Evolutionary conservation across 2,797 vertebrate genomes (phyloP).

Genomic region (Calcarius lapponicus): DNA sequence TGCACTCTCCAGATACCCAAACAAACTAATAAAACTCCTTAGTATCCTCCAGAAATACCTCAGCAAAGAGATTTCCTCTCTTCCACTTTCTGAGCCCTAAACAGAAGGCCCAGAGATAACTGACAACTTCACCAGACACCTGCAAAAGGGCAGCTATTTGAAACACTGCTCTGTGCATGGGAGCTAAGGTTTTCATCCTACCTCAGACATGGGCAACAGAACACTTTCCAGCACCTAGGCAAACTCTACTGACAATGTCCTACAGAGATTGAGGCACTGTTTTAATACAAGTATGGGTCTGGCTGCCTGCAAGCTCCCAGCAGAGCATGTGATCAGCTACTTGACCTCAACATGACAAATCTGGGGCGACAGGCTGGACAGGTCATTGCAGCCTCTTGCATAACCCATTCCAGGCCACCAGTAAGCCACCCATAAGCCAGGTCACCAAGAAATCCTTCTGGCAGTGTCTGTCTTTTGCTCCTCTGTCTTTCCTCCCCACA

Average conservation of each 20-base stretch:
- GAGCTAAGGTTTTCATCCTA: neutral
- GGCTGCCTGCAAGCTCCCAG: neutral
- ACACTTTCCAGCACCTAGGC: neutral
- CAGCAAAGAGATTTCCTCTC: neutral
- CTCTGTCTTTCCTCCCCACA: neutral
- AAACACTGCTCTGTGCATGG: neutral
- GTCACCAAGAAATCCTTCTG: neutral
- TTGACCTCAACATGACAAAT: slow-evolving; percentile 5
- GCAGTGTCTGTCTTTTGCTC: neutral
- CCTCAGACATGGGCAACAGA: neutral
- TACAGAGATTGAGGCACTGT: neutral
- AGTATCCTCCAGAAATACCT: neutral
- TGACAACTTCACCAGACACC: neutral
- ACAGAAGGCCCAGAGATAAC: neutral
- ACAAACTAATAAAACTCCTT: neutral
- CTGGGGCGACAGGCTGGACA: neutral
- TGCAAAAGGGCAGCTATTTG: neutral
- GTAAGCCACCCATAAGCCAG: neutral
- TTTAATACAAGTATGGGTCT: neutral
- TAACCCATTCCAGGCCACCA: neutral
- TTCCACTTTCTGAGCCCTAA: neutral
- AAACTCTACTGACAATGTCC: neutral
- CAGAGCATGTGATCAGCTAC: neutral
- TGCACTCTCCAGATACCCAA: neutral
- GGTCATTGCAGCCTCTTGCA: neutral